Evolutionary conservation across 2,888 invertebrate genomes (phyloP), one percentile per base, ranked within the genome.

Genomic region (Caenorhabditis afra): DNA sequence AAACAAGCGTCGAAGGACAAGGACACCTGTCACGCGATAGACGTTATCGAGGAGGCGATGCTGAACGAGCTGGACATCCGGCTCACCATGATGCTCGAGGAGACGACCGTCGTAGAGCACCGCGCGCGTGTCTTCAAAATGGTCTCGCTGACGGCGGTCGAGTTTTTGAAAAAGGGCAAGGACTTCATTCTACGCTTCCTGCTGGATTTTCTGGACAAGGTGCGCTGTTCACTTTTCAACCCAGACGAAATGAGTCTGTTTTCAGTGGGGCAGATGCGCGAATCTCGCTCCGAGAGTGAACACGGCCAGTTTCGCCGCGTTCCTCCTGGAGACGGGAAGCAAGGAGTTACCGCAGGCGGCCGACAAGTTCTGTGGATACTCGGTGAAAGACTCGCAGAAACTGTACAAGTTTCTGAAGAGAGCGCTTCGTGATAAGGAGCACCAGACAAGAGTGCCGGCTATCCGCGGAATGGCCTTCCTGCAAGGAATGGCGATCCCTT

Each of bases 61-160:
- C 49, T 29, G 11, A 10, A 23, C 12, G 55, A 71, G 20, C 0
- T 62, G 5, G 64, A 64, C 29, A 29, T 35, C 16, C 62, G 71
- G 5, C 57, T 71, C 2, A n/a, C 10, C 5, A 57, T 55, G 64
- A 50, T 64, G 53, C 12, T 78, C 16, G 78, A 78, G 3, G 61
- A 66, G 20, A 14, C 37, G 0, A 16, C 78, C n/a, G 61, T 78
- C 1, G 18, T 49, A 1, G 78, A 78, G 11, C 20, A 55, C 37
- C 78, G 78, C 35, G 67, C 57, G 0, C 44, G 78, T 4, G 71
- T 78, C 14, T 50, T 67, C 55, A 61, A 71, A 61, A 20, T 70
- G 23, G 7, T 61, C 10, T 20, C 61, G 0, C 18, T 57, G 1
- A n/a, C 55, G 0, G 44, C 58, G 0, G 8, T 39, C 11, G 64